Conservation (phyloP, 1,140 invertebrate genomes). For the Saccostrea cuccullata region DNA sequence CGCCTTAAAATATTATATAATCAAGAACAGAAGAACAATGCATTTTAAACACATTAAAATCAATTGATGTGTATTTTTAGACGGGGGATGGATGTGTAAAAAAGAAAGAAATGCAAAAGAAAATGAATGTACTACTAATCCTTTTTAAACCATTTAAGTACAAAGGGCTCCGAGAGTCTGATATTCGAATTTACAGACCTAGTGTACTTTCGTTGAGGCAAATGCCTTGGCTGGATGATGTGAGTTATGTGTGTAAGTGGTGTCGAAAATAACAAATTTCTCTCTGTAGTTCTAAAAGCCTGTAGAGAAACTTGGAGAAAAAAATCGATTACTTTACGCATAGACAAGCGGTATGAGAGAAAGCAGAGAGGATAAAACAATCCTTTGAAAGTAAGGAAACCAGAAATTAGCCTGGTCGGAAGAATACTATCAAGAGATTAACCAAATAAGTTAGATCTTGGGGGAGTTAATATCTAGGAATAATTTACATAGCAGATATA, state of each 20-base stretch:
- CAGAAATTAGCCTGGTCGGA: not conserved
- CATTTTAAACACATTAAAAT: no score
- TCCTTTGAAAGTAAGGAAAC: not conserved
- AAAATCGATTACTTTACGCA: not conserved
- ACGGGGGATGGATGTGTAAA: no score
- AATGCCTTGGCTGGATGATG: not conserved
- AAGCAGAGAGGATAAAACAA: not conserved
- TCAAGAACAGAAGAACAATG: no score
- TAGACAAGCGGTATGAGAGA: not conserved
- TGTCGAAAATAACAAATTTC: constrained; percentile 16
- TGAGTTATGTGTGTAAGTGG: constrained; percentile 15
- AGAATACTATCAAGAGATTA: not conserved
- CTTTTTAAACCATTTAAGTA: no score
- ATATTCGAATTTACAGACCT: not conserved
- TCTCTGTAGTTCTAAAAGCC: not conserved
- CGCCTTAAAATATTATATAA: no score
- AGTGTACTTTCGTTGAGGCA: not conserved
- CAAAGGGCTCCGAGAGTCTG: not conserved
- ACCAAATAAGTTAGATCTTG: not conserved
- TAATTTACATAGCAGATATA: not conserved
- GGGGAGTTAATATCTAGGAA: not conserved
- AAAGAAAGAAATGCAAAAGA: no score
- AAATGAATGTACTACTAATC: no score
- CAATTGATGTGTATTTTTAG: no score
- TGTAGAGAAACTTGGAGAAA: not conserved